Evolutionary conservation across 2,888 invertebrate species (phyloP).

Genomic region (Camptogramma bilineatum): DNA sequence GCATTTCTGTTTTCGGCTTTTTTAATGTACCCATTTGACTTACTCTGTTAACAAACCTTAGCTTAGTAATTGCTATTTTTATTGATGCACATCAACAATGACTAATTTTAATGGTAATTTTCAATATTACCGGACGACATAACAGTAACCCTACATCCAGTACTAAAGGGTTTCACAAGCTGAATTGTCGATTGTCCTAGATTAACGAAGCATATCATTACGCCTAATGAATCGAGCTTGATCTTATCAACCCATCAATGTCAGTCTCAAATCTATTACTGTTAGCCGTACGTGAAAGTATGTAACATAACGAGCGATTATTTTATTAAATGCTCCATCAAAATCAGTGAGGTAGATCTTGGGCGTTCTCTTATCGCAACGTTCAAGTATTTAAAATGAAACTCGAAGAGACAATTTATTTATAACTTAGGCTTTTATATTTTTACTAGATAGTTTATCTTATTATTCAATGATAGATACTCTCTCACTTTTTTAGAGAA

Average conservation of each 20-base stretch:
- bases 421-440: no score
- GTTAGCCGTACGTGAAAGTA: conserved; percentile 40
- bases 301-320: conserved; percentile 35
- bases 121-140: conserved; percentile 63
- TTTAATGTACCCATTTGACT: no score
- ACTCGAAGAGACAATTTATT: neutral
- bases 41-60: no score
- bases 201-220: conserved; percentile 83
- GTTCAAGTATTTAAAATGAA: conserved; percentile 11
- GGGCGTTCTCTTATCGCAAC: conserved; percentile 2
- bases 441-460: no score
- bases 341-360: conserved; percentile 37
- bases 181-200: conserved; percentile 77
- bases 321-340: conserved; percentile 37
- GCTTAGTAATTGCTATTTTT: neutral
- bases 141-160: conserved; percentile 57
- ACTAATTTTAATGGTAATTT: conserved; percentile 42
- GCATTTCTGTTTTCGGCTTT: no score
- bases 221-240: conserved; percentile 76
- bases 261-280: conserved; percentile 74
- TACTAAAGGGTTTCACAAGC: conserved; percentile 65
- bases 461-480: no score
- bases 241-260: conserved; percentile 78
- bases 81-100: conserved; percentile 24
- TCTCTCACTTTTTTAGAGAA: no score